phyloP scores from a whole-genome alignment of 2,888 invertebrate genomes.

The Idaea aversata region DNA sequence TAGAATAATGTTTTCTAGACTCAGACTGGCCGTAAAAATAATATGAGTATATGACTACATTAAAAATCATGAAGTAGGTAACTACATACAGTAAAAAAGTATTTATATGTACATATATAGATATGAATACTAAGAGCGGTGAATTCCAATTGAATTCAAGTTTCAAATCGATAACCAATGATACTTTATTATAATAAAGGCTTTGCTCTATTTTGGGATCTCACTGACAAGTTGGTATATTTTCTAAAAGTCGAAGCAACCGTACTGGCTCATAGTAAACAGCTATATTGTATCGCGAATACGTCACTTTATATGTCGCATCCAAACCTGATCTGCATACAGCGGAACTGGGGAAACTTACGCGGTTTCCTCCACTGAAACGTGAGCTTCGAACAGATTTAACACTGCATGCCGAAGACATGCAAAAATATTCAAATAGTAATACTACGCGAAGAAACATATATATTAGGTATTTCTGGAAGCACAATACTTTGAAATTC shows the following conservation, averaged over 20 bases:
- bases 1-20: neutral
- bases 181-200: too few relatives aligned
- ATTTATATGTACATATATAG: too few relatives aligned
- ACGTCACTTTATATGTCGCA: conserved; percentile 4
- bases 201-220: too few relatives aligned
- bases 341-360: conserved; percentile 21
- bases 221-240: too few relatives aligned
- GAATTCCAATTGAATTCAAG: too few relatives aligned
- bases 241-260: neutral
- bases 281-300: neutral
- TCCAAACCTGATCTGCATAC: conserved; percentile 26
- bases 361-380: conserved; percentile 13
- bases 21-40: neutral
- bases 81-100: neutral
- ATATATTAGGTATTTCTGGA: neutral
- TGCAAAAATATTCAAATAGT: conserved; percentile 3
- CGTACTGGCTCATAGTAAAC: neutral
- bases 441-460: neutral
- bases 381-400: conserved; percentile 18
- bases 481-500: neutral
- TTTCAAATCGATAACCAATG: too few relatives aligned
- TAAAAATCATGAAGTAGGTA: neutral
- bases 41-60: neutral
- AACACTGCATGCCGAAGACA: conserved; percentile 12
- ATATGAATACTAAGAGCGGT: too few relatives aligned